Conservation (phyloP, 2,888 invertebrate species). For the Imbricaverruca yamaguchii region DNA sequence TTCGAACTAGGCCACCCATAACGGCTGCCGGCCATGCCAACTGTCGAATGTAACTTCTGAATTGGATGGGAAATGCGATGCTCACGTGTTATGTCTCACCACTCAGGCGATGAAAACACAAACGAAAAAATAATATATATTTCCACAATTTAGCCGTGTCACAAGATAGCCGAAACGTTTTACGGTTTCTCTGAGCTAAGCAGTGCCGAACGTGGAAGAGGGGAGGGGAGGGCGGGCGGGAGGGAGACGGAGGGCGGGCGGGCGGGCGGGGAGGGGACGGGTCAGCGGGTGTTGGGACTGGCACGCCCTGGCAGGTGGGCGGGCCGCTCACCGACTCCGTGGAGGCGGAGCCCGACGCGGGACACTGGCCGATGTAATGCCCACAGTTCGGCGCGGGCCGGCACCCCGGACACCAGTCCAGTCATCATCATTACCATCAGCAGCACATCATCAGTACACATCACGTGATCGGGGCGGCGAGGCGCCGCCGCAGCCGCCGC, state of each 20-base stretch:
- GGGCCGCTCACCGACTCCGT: not conserved
- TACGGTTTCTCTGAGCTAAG: not conserved
- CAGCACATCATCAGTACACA: not conserved
- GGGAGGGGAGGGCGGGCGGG: not conserved
- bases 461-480: not conserved
- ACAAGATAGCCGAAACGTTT: not conserved
- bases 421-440: not conserved
- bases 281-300: no score
- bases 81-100: no score
- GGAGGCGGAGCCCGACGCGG: not conserved
- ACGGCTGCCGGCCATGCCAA: no score
- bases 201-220: not conserved
- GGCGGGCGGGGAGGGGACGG: not conserved
- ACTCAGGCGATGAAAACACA: not conserved
- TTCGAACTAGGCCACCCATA: no score
- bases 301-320: no score
- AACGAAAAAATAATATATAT: constrained; percentile 2
- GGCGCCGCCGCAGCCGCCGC: not conserved
- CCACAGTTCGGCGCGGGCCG: not conserved
- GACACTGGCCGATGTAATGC: constrained; percentile 9
- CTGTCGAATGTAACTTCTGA: no score
- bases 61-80: no score
- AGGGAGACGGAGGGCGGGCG: not conserved
- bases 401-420: not conserved
- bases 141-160: not conserved